Conservation (phyloP, 64 coral and sea anemone genomes). For the Cladopsammia gracilis region DNA sequence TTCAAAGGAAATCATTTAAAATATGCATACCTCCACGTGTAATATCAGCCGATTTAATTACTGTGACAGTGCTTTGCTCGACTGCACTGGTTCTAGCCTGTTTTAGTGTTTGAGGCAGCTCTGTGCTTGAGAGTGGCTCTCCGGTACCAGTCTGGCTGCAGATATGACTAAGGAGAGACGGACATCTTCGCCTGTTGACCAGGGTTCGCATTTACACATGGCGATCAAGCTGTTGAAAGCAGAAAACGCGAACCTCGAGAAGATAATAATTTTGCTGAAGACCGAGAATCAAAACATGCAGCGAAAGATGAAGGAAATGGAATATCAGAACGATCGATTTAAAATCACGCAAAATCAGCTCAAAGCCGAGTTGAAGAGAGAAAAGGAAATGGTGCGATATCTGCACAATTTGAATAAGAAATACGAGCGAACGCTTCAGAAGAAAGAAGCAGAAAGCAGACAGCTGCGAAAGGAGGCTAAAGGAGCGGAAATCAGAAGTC, state of each 20-base stretch:
- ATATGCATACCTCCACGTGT: slow-evolving; percentile 78
- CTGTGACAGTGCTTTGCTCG: slow-evolving; percentile 51
- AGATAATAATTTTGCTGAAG: slow-evolving; percentile 92
- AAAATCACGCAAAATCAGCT: slow-evolving; percentile 93
- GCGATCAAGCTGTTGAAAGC: slow-evolving; percentile 94
- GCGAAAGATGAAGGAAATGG: slow-evolving; percentile 89
- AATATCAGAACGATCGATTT: slow-evolving; percentile 95
- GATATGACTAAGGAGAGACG: slow-evolving; percentile 78
- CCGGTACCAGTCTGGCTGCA: background rate
- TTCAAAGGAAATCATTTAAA: slow-evolving; percentile 53
- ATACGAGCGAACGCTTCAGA: slow-evolving; percentile 93
- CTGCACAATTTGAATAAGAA: slow-evolving; percentile 89
- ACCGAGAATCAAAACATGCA: slow-evolving; percentile 91
- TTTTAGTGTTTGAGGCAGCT: slow-evolving; percentile 29
- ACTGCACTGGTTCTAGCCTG: background rate
- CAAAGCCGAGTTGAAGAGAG: slow-evolving; percentile 85
- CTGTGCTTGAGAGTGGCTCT: slow-evolving; percentile 37
- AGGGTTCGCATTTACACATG: slow-evolving; percentile 95
- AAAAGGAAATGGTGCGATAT: slow-evolving; percentile 91
- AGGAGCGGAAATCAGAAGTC: slow-evolving; percentile 63
- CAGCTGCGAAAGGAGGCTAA: slow-evolving; percentile 73
- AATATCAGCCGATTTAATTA: slow-evolving; percentile 61
- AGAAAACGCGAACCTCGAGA: slow-evolving; percentile 94
- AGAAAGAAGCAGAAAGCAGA: slow-evolving; percentile 86
- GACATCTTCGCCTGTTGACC: slow-evolving; percentile 71